Percentiles rank a stretch among this genome's conserved stretches.
These are phyloP conservation scores for Notocelia uddmanniana DNA, from an alignment of 2,888 invertebrate species.

Conservation along the genomic window DNA sequence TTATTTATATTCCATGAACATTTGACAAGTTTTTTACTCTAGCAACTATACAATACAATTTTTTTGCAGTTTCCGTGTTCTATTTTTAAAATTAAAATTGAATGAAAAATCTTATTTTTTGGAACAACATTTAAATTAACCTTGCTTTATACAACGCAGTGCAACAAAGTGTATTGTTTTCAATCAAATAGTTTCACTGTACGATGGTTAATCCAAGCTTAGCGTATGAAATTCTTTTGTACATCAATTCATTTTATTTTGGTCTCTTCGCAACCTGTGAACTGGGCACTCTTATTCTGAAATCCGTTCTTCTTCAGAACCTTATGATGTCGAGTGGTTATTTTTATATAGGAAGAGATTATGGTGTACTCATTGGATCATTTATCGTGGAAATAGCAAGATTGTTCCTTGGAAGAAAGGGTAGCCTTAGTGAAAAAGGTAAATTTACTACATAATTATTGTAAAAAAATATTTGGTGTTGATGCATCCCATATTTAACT, in stretches of 20 bases:
- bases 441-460: slow-evolving; percentile 44
- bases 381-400: slow-evolving; percentile 93
- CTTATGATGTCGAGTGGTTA: slow-evolving; percentile 89
- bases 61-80: slow-evolving; percentile 47
- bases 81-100: slow-evolving; percentile 56
- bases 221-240: slow-evolving; percentile 93
- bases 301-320: slow-evolving; percentile 88
- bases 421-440: slow-evolving; percentile 93
- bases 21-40: slow-evolving; percentile 10
- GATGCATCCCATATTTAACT: background rate
- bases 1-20: background rate
- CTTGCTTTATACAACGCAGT: slow-evolving; percentile 3
- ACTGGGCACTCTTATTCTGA: slow-evolving; percentile 91
- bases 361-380: slow-evolving; percentile 91
- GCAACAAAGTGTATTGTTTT: background rate
- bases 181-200: slow-evolving; percentile 11
- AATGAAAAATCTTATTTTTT: slow-evolving; percentile 28
- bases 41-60: slow-evolving; percentile 12
- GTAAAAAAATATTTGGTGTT: background rate
- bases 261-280: slow-evolving; percentile 94
- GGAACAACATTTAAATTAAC: background rate
- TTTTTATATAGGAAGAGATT: slow-evolving; percentile 90
- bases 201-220: slow-evolving; percentile 91
- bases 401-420: slow-evolving; percentile 94
- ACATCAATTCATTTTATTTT: slow-evolving; percentile 95